A percentile compares a stretch with the other conserved stretches of the same genome.
Evolutionary conservation across 2,113 vertebrate genomes (phyloP).

Genomic region (Calidris pugnax): DNA sequence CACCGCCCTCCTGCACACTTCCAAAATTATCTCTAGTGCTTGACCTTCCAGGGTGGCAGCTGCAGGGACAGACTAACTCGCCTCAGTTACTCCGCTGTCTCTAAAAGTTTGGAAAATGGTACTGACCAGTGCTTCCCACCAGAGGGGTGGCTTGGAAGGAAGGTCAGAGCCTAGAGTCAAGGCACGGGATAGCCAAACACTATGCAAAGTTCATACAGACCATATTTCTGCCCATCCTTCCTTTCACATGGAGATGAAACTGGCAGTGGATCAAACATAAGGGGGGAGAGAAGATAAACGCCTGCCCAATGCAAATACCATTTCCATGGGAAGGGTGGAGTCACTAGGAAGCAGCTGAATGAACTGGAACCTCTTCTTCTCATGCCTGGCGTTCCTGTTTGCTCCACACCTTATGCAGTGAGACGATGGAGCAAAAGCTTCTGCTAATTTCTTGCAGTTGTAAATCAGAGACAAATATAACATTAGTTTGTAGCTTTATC

Average conservation of each 20-base stretch:
- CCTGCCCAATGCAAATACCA: not conserved
- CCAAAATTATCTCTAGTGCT: accelerated
- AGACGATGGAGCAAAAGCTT: not conserved
- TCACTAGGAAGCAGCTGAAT: conserved; percentile 23
- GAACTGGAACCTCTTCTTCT: not conserved
- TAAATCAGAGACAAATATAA: not conserved
- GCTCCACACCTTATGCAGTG: not conserved
- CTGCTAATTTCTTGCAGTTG: not conserved
- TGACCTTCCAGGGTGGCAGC: not conserved
- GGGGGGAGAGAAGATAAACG: not conserved
- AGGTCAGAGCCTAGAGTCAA: not conserved
- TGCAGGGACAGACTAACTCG: not conserved
- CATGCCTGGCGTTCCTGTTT: not conserved
- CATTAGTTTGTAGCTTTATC: not conserved
- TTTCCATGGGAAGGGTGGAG: conserved; percentile 36
- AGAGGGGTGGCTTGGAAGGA: not conserved
- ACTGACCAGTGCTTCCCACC: not conserved
- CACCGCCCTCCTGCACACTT: not conserved
- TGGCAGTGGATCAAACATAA: not conserved
- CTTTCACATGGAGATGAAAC: not conserved
- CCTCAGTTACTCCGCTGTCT: not conserved
- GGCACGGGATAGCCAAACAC: not conserved
- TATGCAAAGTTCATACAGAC: not conserved
- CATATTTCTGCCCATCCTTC: not conserved
- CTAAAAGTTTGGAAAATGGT: not conserved